phyloP scores from a whole-genome alignment of 2,888 invertebrate species.

The Sinopyrophorus schimmeli region DNA sequence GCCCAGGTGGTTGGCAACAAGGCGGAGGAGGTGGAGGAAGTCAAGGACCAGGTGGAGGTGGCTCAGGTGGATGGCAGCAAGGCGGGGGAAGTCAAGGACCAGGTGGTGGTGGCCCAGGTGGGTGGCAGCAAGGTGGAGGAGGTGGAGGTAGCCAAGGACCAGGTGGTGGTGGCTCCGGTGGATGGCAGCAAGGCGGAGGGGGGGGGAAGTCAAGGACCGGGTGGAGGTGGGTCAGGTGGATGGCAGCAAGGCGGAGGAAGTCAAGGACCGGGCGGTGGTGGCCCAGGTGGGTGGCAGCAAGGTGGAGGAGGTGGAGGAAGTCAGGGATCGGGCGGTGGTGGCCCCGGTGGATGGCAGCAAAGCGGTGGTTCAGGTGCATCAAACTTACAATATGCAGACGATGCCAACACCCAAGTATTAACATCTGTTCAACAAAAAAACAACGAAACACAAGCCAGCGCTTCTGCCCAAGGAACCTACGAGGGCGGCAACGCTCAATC shows the following conservation, averaged over 20 bases:
- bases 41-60: no score
- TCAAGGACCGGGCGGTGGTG: slow-evolving; percentile 2
- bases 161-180: neutral
- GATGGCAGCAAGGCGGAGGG: neutral
- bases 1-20: no score
- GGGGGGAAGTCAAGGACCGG: slow-evolving; percentile 5
- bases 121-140: neutral
- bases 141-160: slow-evolving; percentile 19
- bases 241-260: neutral
- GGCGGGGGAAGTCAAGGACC: neutral
- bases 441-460: slow-evolving; percentile 74
- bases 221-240: neutral
- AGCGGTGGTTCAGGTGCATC: neutral
- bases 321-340: neutral
- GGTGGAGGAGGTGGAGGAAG: slow-evolving; percentile 19
- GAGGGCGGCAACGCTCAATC: slow-evolving; percentile 78
- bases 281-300: neutral
- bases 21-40: neutral
- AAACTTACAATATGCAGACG: no score
- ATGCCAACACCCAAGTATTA: slow-evolving; percentile 75
- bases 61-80: no score
- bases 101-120: neutral
- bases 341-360: no score
- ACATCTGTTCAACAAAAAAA: slow-evolving; percentile 61
- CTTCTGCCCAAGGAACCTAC: slow-evolving; percentile 76